Evolutionary conservation across 2,797 vertebrate genomes (phyloP).

Genomic region (Propithecus deckenii): DNA sequence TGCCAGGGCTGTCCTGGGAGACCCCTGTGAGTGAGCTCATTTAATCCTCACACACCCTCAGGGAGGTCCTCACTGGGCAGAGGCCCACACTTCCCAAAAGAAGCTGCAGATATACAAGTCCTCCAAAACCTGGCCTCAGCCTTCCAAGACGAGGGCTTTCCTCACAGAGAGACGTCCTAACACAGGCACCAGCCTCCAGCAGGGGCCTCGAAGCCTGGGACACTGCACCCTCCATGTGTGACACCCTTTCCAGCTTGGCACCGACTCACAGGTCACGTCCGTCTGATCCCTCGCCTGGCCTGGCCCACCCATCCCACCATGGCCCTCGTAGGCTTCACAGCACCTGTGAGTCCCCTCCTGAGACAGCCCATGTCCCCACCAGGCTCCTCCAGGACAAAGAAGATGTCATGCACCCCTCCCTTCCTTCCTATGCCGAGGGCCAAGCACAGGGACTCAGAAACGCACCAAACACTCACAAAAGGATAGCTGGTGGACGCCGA

Average conservation of each 20-base stretch:
- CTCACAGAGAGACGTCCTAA: background rate
- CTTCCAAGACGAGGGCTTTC: background rate
- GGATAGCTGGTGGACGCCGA: background rate
- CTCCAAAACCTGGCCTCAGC: background rate
- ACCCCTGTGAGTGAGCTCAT: background rate
- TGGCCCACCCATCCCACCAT: rapidly evolving
- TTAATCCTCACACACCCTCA: background rate
- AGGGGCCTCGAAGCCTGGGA: no score
- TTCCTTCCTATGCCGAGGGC: background rate
- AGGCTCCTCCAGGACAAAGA: background rate
- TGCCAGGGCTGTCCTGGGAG: background rate
- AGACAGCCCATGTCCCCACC: background rate
- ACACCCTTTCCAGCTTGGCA: background rate
- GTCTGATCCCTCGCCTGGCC: rapidly evolving
- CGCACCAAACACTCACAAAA: background rate
- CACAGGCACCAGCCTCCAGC: background rate
- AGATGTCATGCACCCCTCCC: background rate
- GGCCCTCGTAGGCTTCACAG: background rate
- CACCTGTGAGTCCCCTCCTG: background rate
- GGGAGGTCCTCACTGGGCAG: background rate
- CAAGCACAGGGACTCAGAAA: background rate
- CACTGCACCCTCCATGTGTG: rapidly evolving
- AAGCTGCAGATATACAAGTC: background rate
- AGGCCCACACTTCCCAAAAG: background rate
- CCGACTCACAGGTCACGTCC: background rate